phyloP scores from a whole-genome alignment of 2,888 invertebrate genomes.

The Spatulosminthurus flaviceps region DNA sequence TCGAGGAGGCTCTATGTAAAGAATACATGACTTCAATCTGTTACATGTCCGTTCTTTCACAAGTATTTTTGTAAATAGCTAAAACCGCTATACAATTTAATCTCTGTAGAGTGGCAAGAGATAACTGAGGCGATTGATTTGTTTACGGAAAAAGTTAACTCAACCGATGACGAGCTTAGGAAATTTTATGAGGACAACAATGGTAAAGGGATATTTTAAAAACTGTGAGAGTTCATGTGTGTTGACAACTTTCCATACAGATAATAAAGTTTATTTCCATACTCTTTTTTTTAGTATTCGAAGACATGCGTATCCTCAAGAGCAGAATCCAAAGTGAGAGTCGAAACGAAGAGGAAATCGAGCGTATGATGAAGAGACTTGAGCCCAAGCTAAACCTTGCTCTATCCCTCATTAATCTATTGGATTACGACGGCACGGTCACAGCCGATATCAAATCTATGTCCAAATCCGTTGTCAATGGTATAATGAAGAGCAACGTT shows the following conservation, averaged over 20 bases:
- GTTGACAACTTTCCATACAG: too few species aligned
- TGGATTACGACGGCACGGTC: background rate
- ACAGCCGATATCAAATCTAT: background rate
- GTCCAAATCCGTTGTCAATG: background rate
- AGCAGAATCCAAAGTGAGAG: constrained; percentile 14
- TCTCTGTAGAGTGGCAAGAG: constrained; percentile 32
- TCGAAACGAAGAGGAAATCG: constrained; percentile 27
- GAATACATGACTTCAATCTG: too few species aligned
- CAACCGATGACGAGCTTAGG: constrained; percentile 13
- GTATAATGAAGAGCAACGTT: background rate
- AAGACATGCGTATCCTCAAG: constrained; percentile 10
- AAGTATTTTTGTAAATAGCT: too few species aligned
- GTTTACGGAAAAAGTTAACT: constrained; percentile 15
- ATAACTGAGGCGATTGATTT: constrained; percentile 6
- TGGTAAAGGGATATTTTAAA: background rate
- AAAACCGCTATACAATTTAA: too few species aligned
- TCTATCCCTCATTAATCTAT: background rate
- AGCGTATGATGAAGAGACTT: constrained; percentile 27
- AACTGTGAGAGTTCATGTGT: too few species aligned
- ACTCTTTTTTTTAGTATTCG: constrained; percentile 2
- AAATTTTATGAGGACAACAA: constrained; percentile 19
- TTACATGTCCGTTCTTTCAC: too few species aligned
- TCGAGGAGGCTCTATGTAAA: too few species aligned
- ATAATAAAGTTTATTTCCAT: background rate
- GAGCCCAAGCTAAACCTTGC: constrained; percentile 30